Percentiles rank a stretch among this genome's conserved stretches.
Evolutionary conservation across 1,140 invertebrate genomes (phyloP).

Genomic region (Maconellicoccus hirsutus): DNA sequence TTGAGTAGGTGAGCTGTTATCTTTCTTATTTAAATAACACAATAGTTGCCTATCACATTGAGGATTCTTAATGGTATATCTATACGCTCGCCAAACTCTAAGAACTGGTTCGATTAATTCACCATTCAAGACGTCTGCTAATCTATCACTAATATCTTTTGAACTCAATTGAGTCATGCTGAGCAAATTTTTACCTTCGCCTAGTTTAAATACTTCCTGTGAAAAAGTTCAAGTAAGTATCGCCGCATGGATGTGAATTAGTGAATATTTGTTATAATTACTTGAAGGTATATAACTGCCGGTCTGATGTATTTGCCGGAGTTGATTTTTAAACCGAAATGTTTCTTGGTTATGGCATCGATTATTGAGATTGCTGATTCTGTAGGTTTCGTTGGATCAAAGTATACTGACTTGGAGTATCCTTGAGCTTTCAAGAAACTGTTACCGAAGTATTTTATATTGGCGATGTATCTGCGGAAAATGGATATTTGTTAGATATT

Average conservation of each 20-base stretch:
- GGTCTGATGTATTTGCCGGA: slow-evolving; percentile 60
- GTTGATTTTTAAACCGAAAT: slow-evolving; percentile 56
- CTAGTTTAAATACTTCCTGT: slow-evolving; percentile 53
- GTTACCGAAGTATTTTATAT: slow-evolving; percentile 57
- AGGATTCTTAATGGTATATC: slow-evolving; percentile 51
- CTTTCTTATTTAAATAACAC: slow-evolving; percentile 56
- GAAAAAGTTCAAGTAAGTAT: slow-evolving; percentile 25
- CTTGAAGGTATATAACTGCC: slow-evolving; percentile 53
- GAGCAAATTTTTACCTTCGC: slow-evolving; percentile 50
- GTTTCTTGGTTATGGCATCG: slow-evolving; percentile 53
- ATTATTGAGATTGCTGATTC: slow-evolving; percentile 50
- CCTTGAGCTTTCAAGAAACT: slow-evolving; percentile 61
- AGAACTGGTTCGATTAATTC: slow-evolving; percentile 65
- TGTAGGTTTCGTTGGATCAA: slow-evolving; percentile 52
- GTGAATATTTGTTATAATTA: too few relatives aligned
- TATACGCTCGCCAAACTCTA: slow-evolving; percentile 53
- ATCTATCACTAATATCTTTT: slow-evolving; percentile 56
- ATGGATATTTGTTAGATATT: background rate
- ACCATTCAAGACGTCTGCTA: slow-evolving; percentile 63
- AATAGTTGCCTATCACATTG: slow-evolving; percentile 63
- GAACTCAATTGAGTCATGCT: slow-evolving; percentile 37
- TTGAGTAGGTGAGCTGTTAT: slow-evolving; percentile 35
- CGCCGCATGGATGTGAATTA: too few relatives aligned
- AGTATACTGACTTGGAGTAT: slow-evolving; percentile 53
- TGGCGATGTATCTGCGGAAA: slow-evolving; percentile 49